phyloP scores from a whole-genome alignment of 1,140 invertebrate species.

The Chironomus striatipennis region DNA sequence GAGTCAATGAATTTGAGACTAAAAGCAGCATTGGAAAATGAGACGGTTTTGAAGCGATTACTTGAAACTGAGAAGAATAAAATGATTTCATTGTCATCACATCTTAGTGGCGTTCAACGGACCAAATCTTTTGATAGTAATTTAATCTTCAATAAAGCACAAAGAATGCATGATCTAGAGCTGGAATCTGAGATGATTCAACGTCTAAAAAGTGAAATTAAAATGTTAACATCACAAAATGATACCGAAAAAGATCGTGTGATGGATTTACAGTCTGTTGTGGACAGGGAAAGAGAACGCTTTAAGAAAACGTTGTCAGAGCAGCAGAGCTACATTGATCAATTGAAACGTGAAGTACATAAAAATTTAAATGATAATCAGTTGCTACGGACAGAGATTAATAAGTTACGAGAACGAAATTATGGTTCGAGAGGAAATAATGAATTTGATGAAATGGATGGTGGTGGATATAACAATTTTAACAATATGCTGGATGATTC shows the following conservation, averaged over 20 bases:
- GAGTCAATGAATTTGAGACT: slow-evolving; percentile 51
- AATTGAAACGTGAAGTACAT: slow-evolving; percentile 41
- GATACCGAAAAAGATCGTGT: slow-evolving; percentile 41
- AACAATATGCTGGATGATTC: slow-evolving; percentile 33
- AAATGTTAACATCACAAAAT: slow-evolving; percentile 44
- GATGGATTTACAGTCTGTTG: slow-evolving; percentile 40
- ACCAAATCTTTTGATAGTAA: slow-evolving; percentile 35
- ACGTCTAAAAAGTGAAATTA: slow-evolving; percentile 43
- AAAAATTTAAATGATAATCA: slow-evolving; percentile 36
- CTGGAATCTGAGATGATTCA: slow-evolving; percentile 41
- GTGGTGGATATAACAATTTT: slow-evolving; percentile 34
- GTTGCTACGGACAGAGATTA: neutral
- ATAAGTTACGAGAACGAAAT: neutral
- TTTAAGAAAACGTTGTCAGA: slow-evolving; percentile 47
- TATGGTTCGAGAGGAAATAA: slow-evolving; percentile 29
- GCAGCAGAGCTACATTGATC: slow-evolving; percentile 45
- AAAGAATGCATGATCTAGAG: slow-evolving; percentile 32
- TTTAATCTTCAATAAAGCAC: slow-evolving; percentile 31
- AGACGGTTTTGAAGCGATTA: slow-evolving; percentile 50
- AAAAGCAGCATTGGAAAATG: slow-evolving; percentile 50
- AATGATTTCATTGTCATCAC: slow-evolving; percentile 44
- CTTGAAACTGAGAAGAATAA: slow-evolving; percentile 46
- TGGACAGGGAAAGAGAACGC: slow-evolving; percentile 41
- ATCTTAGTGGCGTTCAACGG: slow-evolving; percentile 34
- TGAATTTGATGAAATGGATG: slow-evolving; percentile 36